These are phyloP conservation scores for Lophius piscatorius DNA, from an alignment of 2,113 vertebrate species.

Conservation along the genomic window DNA sequence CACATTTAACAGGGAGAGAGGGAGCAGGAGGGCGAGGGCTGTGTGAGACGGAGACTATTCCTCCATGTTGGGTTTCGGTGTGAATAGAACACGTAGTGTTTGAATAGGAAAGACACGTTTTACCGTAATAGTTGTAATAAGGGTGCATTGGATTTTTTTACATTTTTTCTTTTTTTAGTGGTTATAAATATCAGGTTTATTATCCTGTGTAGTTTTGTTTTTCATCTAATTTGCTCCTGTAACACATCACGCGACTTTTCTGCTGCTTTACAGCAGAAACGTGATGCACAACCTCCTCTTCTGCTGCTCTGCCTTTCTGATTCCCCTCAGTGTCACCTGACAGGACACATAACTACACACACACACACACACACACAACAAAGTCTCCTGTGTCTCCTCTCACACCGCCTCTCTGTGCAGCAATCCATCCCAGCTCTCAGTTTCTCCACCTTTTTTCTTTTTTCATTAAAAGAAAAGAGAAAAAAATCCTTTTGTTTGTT, in stretches of 20 bases:
- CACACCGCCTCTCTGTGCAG: background rate
- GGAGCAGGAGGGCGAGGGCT: conserved; percentile 12
- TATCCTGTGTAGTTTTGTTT: no score
- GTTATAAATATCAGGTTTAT: no score
- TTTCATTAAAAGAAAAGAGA: background rate
- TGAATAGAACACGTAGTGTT: no score
- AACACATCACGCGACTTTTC: no score
- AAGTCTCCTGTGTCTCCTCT: conserved; percentile 5
- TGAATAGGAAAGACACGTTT: background rate
- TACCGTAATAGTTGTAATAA: background rate
- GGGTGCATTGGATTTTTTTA: no score
- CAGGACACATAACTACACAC: conserved; percentile 19
- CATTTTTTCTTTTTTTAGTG: no score
- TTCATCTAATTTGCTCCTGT: no score
- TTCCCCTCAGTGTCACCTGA: conserved; percentile 17
- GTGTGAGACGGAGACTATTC: conserved; percentile 40
- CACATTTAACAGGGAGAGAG: conserved; percentile 58
- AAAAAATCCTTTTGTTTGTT: no score
- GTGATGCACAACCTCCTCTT: conserved; percentile 54
- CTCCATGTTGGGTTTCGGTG: conserved; percentile 25
- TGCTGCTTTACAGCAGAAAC: no score
- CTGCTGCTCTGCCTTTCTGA: conserved; percentile 26
- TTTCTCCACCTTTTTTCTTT: background rate
- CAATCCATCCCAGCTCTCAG: no score
- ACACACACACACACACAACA: conserved; percentile 8